A percentile compares a stretch with the other conserved stretches of the same genome.
Evolutionary conservation across 2,113 vertebrate genomes (phyloP).

Genomic region (Scomber colias): DNA sequence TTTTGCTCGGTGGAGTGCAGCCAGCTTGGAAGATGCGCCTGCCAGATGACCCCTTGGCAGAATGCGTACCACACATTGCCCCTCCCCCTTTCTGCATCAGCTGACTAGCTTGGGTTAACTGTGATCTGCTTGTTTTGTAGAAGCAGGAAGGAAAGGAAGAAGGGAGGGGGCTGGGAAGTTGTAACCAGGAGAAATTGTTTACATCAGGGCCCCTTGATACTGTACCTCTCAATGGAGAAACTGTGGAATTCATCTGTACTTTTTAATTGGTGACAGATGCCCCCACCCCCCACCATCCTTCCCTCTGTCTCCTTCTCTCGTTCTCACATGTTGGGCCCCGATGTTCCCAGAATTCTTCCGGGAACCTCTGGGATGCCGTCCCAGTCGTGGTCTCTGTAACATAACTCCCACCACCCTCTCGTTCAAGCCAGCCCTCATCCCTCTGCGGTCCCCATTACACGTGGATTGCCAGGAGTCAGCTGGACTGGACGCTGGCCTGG

Average conservation of each 20-base stretch:
- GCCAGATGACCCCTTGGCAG: conserved; percentile 72
- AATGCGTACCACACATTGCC: conserved; percentile 15
- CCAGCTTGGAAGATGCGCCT: conserved; percentile 64
- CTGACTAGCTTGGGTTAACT: conserved; percentile 58
- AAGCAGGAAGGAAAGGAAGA: background rate
- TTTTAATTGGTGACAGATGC: conserved; percentile 78
- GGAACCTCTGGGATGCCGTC: conserved; percentile 72
- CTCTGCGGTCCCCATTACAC: conserved; percentile 31
- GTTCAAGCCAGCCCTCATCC: conserved; percentile 42
- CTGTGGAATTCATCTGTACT: conserved; percentile 43
- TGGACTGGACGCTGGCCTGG: conserved; percentile 42
- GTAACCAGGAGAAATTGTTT: conserved; percentile 57
- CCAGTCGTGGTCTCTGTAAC: conserved; percentile 67
- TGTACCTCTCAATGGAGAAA: conserved; percentile 37
- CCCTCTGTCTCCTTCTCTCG: conserved; percentile 31
- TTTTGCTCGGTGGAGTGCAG: conserved; percentile 32
- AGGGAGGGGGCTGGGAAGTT: conserved; percentile 32
- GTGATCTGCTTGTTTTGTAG: conserved; percentile 34
- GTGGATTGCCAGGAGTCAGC: conserved; percentile 41
- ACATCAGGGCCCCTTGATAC: conserved; percentile 49
- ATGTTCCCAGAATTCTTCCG: conserved; percentile 70
- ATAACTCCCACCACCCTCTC: conserved; percentile 62
- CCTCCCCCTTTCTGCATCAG: conserved; percentile 55
- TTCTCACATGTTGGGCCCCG: conserved; percentile 44
- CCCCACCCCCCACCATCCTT: conserved; percentile 10